Percentiles rank a stretch among this genome's conserved stretches.
phyloP scores from a whole-genome alignment of 2,113 vertebrate genomes.

The Gymnocephalus cernua region DNA sequence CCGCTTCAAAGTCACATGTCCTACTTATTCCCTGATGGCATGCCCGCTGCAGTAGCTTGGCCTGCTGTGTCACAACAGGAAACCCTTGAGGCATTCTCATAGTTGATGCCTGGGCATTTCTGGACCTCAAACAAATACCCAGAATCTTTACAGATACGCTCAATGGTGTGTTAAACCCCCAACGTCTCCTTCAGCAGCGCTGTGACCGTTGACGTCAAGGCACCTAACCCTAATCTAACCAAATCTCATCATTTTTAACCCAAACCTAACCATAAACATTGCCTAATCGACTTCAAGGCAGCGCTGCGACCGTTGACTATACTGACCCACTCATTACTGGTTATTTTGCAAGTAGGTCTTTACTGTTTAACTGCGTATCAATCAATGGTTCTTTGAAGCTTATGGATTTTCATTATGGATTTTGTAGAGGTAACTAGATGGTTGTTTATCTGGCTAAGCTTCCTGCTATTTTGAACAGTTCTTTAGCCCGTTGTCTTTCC shows the following conservation, averaged over 20 bases:
- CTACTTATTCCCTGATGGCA: slow-evolving; percentile 41
- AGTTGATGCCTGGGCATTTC: not conserved
- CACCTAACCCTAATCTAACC: too few relatives aligned
- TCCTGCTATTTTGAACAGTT: not conserved
- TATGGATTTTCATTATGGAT: not conserved
- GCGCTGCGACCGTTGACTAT: too few relatives aligned
- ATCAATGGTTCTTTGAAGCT: not conserved
- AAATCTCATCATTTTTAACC: too few relatives aligned
- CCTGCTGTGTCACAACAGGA: slow-evolving; percentile 49
- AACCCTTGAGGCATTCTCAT: slow-evolving; percentile 33
- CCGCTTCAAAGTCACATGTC: slow-evolving; percentile 43
- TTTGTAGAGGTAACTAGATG: not conserved
- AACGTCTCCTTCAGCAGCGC: too few relatives aligned
- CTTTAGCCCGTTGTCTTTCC: not conserved
- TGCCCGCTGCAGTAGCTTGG: slow-evolving; percentile 20
- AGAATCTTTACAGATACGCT: slow-evolving; percentile 1
- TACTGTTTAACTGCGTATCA: not conserved
- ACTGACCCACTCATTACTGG: slow-evolving; percentile 9
- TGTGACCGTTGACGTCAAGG: too few relatives aligned
- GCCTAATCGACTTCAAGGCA: too few relatives aligned
- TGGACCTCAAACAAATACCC: slow-evolving; percentile 18
- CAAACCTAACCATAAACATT: too few relatives aligned
- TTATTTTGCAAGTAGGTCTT: not conserved
- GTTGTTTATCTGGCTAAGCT: not conserved
- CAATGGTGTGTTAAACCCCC: too few relatives aligned